Percentiles rank a stretch among this genome's conserved stretches.
Conservation (phyloP, 2,113 vertebrate genomes). For the Cynocephalus volans region DNA sequence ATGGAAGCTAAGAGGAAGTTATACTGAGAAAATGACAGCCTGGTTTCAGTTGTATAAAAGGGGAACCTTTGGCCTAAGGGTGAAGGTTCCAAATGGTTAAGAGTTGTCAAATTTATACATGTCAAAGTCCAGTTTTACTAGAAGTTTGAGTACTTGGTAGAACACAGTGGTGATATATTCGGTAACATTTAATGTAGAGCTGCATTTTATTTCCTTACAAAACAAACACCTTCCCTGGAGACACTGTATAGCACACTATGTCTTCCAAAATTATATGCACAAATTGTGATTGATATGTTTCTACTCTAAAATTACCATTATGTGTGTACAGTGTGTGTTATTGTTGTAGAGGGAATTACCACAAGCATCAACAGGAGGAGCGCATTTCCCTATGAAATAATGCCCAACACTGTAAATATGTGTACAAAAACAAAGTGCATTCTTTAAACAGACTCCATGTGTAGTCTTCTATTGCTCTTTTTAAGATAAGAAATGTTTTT, state of each 20-base stretch:
- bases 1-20: slow-evolving; percentile 59
- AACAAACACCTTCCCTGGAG: slow-evolving; percentile 62
- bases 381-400: slow-evolving; percentile 61
- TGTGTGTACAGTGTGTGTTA: neutral
- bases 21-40: slow-evolving; percentile 54
- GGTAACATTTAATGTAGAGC: slow-evolving; percentile 28
- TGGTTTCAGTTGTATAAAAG: slow-evolving; percentile 55
- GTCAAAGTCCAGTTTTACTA: slow-evolving; percentile 51
- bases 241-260: neutral
- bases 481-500: neutral
- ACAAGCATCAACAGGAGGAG: slow-evolving; percentile 48
- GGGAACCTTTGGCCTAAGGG: neutral
- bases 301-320: slow-evolving; percentile 64
- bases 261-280: slow-evolving; percentile 55
- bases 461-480: slow-evolving; percentile 37
- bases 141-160: neutral
- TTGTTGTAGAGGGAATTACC: slow-evolving; percentile 24
- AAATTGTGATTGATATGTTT: slow-evolving; percentile 72
- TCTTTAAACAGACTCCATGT: slow-evolving; percentile 55
- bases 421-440: slow-evolving; percentile 66
- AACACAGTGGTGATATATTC: slow-evolving; percentile 33
- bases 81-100: slow-evolving; percentile 65
- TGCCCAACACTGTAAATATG: slow-evolving; percentile 51
- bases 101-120: slow-evolving; percentile 53
- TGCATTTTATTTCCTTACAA: slow-evolving; percentile 63